These are phyloP conservation scores for Drosophila guanche DNA, from an alignment of 1,140 invertebrate genomes.

Conservation along the genomic window DNA sequence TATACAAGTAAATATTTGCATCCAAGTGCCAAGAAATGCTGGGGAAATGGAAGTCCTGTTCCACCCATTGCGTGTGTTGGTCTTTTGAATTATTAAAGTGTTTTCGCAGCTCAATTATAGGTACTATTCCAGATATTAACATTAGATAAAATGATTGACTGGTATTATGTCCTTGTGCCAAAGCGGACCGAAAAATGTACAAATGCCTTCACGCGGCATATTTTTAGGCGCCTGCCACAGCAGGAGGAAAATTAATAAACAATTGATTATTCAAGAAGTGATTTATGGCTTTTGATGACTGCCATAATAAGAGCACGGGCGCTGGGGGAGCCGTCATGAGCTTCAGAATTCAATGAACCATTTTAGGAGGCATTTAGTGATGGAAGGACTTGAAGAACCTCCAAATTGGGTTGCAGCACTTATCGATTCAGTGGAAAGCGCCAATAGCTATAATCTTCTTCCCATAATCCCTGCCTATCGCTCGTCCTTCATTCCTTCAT, in stretches of 20 bases:
- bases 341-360: too few relatives aligned
- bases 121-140: constrained; percentile 1
- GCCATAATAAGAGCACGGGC: too few relatives aligned
- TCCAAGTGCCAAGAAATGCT: not conserved
- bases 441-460: too few relatives aligned
- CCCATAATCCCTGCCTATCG: too few relatives aligned
- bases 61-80: not conserved
- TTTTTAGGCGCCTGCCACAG: constrained; percentile 2
- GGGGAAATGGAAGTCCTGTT: too few relatives aligned
- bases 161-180: not conserved
- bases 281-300: constrained; percentile 2
- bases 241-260: not conserved
- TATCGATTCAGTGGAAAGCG: too few relatives aligned
- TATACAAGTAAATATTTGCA: constrained; percentile 1
- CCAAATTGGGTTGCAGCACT: too few relatives aligned
- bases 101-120: not conserved
- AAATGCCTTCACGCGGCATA: constrained; percentile 3
- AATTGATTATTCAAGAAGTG: not conserved
- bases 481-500: not conserved
- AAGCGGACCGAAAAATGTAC: constrained; percentile 3
- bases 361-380: too few relatives aligned
- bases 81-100: constrained; percentile 4
- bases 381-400: too few relatives aligned
- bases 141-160: constrained; percentile 7
- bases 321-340: too few relatives aligned